Conservation (phyloP, 2,797 vertebrate genomes). For the Platalea minor region DNA sequence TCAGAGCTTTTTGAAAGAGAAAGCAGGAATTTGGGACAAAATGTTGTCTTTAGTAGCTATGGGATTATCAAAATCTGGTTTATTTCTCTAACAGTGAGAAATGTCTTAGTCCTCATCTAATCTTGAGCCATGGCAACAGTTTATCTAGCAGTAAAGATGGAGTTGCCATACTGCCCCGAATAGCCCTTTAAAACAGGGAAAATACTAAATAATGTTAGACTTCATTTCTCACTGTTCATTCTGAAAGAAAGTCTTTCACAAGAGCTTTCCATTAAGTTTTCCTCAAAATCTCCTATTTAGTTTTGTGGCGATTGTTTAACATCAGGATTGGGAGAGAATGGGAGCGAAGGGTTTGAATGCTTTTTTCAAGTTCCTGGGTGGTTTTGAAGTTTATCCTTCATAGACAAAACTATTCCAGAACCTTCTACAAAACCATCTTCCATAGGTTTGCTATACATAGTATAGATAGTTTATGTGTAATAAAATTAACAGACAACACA, state of each 20-base stretch:
- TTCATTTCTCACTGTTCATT: neutral
- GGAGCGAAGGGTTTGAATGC: neutral
- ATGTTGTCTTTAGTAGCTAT: neutral
- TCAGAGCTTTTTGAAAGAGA: neutral
- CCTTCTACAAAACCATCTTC: neutral
- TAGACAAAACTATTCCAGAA: neutral
- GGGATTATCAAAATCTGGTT: neutral
- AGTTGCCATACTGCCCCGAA: neutral
- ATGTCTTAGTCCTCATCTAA: neutral
- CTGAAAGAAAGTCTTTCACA: neutral
- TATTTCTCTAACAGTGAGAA: neutral
- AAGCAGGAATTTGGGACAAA: neutral
- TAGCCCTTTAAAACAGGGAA: neutral
- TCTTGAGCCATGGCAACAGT: neutral
- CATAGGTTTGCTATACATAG: neutral
- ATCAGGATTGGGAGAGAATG: neutral
- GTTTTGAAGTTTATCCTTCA: neutral
- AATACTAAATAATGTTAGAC: neutral
- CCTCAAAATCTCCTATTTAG: neutral
- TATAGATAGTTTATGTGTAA: neutral
- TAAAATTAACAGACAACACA: neutral
- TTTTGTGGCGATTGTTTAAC: neutral
- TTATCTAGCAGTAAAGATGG: neutral
- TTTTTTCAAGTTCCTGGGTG: neutral
- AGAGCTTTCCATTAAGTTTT: neutral